Evolutionary conservation across 2,797 vertebrate genomes (phyloP).

Genomic region (Eupleurogrammus muticus): DNA sequence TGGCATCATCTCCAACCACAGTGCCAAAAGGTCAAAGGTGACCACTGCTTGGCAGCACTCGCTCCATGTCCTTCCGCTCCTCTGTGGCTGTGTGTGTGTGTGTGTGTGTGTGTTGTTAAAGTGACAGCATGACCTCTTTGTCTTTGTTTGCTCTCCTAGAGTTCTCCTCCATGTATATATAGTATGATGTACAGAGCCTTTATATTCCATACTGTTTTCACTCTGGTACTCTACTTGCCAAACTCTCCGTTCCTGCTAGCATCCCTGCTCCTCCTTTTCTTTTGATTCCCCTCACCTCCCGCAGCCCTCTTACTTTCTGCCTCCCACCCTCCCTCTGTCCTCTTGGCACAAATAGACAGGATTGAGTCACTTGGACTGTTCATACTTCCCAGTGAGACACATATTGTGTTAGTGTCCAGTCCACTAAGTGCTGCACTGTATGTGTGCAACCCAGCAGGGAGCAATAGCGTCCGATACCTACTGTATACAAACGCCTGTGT

Average conservation of each 20-base stretch:
- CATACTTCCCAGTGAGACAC: conserved; percentile 68
- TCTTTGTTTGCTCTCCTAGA: conserved; percentile 61
- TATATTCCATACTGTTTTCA: conserved; percentile 36
- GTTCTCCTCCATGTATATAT: conserved; percentile 58
- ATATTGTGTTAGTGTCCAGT: conserved; percentile 66
- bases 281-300: conserved; percentile 49
- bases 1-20: conserved; percentile 68
- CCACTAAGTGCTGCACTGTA: conserved; percentile 56
- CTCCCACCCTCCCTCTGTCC: conserved; percentile 70
- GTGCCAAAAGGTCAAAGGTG: conserved; percentile 78
- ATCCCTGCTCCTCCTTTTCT: conserved; percentile 54
- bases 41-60: conserved; percentile 68
- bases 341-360: conserved; percentile 73
- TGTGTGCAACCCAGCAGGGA: conserved; percentile 52
- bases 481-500: conserved; percentile 24
- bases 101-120: conserved; percentile 59
- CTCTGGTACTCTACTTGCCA: conserved; percentile 45
- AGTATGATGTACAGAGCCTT: conserved; percentile 56
- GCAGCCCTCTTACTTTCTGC: conserved; percentile 58
- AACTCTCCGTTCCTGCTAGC: conserved; percentile 51
- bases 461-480: conserved; percentile 28
- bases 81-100: conserved; percentile 39
- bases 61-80: conserved; percentile 64
- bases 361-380: conserved; percentile 74
- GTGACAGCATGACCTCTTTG: conserved; percentile 73